Percentiles rank a stretch among this genome's conserved stretches.
phyloP scores from a whole-genome alignment of 1,140 invertebrate genomes.

The Zaprionus tsacasi region DNA sequence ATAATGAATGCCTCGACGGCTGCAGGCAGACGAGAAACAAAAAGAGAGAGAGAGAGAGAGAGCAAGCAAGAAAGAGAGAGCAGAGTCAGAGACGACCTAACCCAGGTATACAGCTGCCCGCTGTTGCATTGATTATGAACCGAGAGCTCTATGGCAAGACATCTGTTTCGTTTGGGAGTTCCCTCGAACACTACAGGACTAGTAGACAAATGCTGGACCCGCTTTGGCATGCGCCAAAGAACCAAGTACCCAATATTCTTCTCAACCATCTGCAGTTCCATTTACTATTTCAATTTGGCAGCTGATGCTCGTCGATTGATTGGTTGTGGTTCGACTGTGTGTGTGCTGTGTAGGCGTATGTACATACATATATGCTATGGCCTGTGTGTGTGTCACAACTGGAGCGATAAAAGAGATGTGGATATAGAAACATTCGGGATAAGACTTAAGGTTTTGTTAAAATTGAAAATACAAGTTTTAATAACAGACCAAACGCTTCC shows the following conservation, averaged over 20 bases:
- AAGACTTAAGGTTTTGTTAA: too few relatives aligned
- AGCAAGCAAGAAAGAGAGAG: neutral
- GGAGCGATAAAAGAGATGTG: neutral
- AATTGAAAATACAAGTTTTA: too few relatives aligned
- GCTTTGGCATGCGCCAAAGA: constrained; percentile 49
- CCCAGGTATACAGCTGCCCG: constrained; percentile 33
- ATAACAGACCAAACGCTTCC: too few relatives aligned
- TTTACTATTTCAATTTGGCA: constrained; percentile 33
- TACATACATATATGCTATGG: too few relatives aligned
- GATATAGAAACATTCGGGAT: too few relatives aligned
- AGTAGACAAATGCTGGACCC: constrained; percentile 1
- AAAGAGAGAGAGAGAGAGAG: neutral
- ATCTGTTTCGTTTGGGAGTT: constrained; percentile 42
- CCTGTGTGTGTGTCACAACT: constrained; percentile 1
- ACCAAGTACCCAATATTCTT: neutral
- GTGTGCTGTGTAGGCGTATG: neutral
- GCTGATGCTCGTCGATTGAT: constrained; percentile 39
- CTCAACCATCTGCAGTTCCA: constrained; percentile 37
- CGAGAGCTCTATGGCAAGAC: constrained; percentile 8
- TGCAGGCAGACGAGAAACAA: constrained; percentile 11
- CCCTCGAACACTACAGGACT: constrained; percentile 21
- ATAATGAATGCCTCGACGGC: constrained; percentile 38
- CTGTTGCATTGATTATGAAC: constrained; percentile 40
- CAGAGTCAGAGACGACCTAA: neutral
- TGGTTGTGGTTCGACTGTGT: constrained; percentile 16